Evolutionary conservation across 2,113 vertebrate species (phyloP).

Genomic region (Syngnathus floridae): DNA sequence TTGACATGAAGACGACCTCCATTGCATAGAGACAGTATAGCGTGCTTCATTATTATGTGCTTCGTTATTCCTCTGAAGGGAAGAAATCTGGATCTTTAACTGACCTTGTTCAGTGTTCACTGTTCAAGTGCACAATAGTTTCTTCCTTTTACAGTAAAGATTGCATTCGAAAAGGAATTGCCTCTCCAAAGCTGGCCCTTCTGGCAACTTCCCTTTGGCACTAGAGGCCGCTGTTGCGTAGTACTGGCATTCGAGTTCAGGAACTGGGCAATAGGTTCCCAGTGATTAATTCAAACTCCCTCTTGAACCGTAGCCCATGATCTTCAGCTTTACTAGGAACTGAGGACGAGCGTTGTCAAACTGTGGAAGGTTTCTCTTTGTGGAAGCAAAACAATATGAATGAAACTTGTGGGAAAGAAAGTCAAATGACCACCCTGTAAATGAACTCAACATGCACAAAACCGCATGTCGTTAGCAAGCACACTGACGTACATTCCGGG

Average conservation of each 20-base stretch:
- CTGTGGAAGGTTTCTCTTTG: too few species aligned
- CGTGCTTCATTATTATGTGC: constrained; percentile 48
- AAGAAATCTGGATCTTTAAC: constrained; percentile 31
- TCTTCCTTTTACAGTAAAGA: background rate
- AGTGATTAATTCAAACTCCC: background rate
- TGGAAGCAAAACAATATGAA: too few species aligned
- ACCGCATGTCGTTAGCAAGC: too few species aligned
- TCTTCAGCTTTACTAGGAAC: too few species aligned
- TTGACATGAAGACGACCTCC: constrained; percentile 24
- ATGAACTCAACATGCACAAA: too few species aligned
- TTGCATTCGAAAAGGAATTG: background rate
- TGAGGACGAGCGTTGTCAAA: too few species aligned
- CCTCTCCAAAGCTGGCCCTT: background rate
- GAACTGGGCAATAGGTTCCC: background rate
- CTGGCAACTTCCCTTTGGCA: background rate
- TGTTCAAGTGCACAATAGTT: background rate
- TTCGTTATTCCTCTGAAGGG: constrained; percentile 28
- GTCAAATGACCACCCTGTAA: too few species aligned
- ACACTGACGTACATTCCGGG: background rate
- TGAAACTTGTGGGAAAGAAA: too few species aligned
- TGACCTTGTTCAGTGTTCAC: constrained; percentile 40
- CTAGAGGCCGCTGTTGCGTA: background rate
- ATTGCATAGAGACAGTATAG: constrained; percentile 30
- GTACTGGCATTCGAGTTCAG: background rate
- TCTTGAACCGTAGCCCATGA: background rate